Evolutionary conservation across 2,113 vertebrate species (phyloP).

Genomic region (Tachycineta bicolor): DNA sequence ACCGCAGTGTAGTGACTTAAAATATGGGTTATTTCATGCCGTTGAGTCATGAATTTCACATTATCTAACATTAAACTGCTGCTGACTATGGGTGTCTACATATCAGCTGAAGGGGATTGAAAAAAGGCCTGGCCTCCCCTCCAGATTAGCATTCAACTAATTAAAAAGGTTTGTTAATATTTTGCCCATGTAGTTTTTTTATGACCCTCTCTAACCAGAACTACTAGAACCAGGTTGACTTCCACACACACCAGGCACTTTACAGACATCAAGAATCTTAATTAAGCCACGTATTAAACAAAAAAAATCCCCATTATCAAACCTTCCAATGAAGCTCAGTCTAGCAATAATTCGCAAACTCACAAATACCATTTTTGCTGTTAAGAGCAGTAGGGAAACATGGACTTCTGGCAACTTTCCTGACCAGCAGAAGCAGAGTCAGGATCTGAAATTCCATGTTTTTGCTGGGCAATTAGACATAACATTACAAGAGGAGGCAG

Average conservation of each 20-base stretch:
- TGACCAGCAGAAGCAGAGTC: neutral
- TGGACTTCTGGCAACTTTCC: slow-evolving; percentile 15
- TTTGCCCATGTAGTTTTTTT: neutral
- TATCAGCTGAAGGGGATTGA: neutral
- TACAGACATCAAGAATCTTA: neutral
- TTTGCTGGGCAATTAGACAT: neutral
- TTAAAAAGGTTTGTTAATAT: neutral
- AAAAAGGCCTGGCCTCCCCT: neutral
- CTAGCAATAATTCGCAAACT: slow-evolving; percentile 4
- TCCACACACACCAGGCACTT: neutral
- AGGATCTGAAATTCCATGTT: neutral
- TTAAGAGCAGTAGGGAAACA: slow-evolving; percentile 26
- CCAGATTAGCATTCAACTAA: neutral
- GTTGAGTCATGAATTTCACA: neutral
- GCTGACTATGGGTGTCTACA: neutral
- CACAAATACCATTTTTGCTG: slow-evolving; percentile 33
- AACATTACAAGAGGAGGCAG: neutral
- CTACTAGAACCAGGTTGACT: neutral
- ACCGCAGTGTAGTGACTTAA: neutral
- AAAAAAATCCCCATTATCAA: neutral
- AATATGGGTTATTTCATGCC: neutral
- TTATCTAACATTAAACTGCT: neutral
- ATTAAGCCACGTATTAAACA: neutral
- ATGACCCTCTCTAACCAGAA: neutral
- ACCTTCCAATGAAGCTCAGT: neutral